Evolutionary conservation across 2,797 vertebrate genomes (phyloP).

Genomic region (Cyclura pinguis): DNA sequence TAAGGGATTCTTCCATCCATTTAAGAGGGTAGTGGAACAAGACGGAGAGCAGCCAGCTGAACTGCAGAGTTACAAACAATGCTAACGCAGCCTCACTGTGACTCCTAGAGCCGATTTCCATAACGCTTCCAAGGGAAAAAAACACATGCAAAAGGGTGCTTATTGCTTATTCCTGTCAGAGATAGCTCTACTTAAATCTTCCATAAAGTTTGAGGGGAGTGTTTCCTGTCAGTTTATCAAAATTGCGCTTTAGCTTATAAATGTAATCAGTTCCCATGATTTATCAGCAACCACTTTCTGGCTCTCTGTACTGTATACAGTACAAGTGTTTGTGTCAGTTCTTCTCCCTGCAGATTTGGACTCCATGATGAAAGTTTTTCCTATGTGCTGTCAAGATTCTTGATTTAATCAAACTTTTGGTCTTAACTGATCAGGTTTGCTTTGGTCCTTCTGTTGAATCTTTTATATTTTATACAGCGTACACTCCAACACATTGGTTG

Average conservation of each 20-base stretch:
- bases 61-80: accelerated
- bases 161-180: conserved; percentile 11
- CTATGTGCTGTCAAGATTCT: too few species aligned
- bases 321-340: neutral
- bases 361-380: neutral
- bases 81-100: accelerated
- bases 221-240: conserved; percentile 39
- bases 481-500: neutral
- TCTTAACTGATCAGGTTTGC: neutral
- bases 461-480: neutral
- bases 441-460: neutral
- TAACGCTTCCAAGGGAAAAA: neutral
- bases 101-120: neutral
- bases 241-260: conserved; percentile 27
- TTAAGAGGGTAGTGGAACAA: accelerated
- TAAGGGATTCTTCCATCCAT: neutral
- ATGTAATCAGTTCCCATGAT: neutral
- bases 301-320: neutral
- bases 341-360: neutral
- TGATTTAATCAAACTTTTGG: neutral
- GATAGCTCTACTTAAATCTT: conserved; percentile 8
- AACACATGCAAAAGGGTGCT: accelerated
- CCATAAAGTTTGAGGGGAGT: conserved; percentile 23
- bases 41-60: accelerated
- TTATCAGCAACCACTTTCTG: accelerated